These are phyloP conservation scores for Ctenodactylus gundi DNA, from an alignment of 2,113 vertebrate genomes.

Conservation along the genomic window DNA sequence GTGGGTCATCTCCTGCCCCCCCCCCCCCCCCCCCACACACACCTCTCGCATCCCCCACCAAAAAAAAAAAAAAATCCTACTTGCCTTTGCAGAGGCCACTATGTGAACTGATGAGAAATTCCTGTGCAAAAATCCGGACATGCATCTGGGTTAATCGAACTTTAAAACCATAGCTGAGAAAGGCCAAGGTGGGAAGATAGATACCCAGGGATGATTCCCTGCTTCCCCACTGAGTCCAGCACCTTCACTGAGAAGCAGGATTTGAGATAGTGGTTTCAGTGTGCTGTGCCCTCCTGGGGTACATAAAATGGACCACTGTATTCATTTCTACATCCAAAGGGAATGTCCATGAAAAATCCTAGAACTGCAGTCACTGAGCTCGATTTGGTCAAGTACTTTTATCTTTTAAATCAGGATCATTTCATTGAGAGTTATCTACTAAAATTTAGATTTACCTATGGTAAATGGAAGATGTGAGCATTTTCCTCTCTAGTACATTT, in stretches of 20 bases:
- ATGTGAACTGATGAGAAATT: slow-evolving; percentile 67
- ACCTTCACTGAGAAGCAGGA: slow-evolving; percentile 39
- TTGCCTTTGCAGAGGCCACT: slow-evolving; percentile 62
- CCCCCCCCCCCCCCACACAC: no score
- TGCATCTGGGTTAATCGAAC: slow-evolving; percentile 40
- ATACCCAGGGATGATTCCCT: slow-evolving; percentile 31
- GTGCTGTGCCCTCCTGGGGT: slow-evolving; percentile 76
- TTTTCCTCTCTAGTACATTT: slow-evolving; percentile 63
- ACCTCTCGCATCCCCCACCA: no score
- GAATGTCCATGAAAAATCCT: slow-evolving; percentile 58
- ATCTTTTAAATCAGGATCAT: slow-evolving; percentile 35
- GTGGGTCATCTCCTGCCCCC: slow-evolving; percentile 62
- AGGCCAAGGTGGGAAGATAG: not conserved
- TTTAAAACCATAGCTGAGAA: slow-evolving; percentile 43
- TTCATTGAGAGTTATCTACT: slow-evolving; percentile 66
- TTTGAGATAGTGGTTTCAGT: slow-evolving; percentile 67
- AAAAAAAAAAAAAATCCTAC: no score
- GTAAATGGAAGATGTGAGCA: slow-evolving; percentile 59
- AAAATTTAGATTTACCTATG: slow-evolving; percentile 68
- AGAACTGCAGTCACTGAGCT: slow-evolving; percentile 71
- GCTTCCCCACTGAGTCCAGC: not conserved
- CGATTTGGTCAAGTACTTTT: slow-evolving; percentile 60
- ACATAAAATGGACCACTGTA: slow-evolving; percentile 76
- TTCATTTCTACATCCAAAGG: slow-evolving; percentile 72
- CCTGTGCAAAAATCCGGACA: slow-evolving; percentile 59